Evolutionary conservation across 2,888 invertebrate genomes (phyloP), one percentile per base, ranked within the genome.

Genomic region (Lapara coniferarum): DNA sequence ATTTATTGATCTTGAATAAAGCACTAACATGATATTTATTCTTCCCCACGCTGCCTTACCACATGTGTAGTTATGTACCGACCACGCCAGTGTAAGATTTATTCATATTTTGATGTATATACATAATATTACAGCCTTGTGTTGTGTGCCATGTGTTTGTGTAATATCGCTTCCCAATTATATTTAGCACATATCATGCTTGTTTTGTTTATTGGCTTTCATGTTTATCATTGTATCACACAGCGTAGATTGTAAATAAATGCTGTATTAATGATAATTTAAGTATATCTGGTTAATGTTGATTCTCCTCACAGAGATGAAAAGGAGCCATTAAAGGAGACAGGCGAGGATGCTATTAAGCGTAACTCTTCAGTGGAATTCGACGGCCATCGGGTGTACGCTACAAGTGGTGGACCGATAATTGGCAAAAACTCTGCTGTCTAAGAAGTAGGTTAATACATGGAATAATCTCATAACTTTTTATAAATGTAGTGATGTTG

Each of bases 351-450:
- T 66, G 96, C 95, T 70, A 92, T 96, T 77, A 97, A 96, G 82
- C 95, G 96, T 74, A 96, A 97, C 79, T 96, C 96, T 70, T 96
- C 97, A 30, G 96, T 97, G 30, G 97, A 97, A 85, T 97, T 96
- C 84, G 97, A 97, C 81, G 97, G 97, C 6, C 96, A 96, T 81
- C 95, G 96, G 79, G 97, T 97, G 52, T 96, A 97, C 82, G 96
- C 97, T 57, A 97, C 97, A 83, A 96, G 97, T 71, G 97, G 97
- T 72, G 97, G 97, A 71, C 97, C 96, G 79, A 96, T 97, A 79
- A 97, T 97, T 82, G 97, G 97, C 78, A 97, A 98, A 93, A 97
- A 98, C 88, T 98, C 98, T n/a, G 97, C 97, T 69, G 98, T 98
- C 79, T 97, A 95, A 89, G 77, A 59, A 49, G 19, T 52, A 55